Conservation (phyloP, 2,797 vertebrate species). For the Apogon talboti region DNA sequence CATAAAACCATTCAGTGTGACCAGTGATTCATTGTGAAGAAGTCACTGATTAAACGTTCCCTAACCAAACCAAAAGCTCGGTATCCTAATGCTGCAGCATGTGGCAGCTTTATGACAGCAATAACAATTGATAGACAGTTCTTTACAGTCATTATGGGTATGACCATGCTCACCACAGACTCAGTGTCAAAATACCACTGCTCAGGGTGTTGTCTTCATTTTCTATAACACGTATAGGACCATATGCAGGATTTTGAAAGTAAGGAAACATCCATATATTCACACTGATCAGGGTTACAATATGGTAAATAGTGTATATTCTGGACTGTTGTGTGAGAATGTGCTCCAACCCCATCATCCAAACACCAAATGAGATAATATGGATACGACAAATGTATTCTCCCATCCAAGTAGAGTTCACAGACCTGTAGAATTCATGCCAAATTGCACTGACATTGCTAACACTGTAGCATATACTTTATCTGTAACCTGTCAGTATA, state of each 20-base stretch:
- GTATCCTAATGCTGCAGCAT: background rate
- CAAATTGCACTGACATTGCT: too few species aligned
- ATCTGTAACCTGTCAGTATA: too few species aligned
- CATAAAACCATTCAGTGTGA: constrained; percentile 7
- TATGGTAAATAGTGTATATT: too few species aligned
- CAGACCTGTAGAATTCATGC: too few species aligned
- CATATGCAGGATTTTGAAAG: background rate
- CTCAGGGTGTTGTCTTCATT: background rate
- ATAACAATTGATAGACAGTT: constrained; percentile 17
- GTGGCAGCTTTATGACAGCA: constrained; percentile 32
- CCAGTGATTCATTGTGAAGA: constrained; percentile 6
- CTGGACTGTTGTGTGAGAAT: too few species aligned
- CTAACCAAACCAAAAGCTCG: constrained; percentile 1
- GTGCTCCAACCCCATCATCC: too few species aligned
- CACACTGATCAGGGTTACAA: constrained; percentile 2
- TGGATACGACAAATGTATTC: too few species aligned
- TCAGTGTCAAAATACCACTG: background rate
- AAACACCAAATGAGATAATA: too few species aligned
- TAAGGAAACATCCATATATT: background rate
- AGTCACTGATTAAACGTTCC: background rate
- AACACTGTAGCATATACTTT: too few species aligned
- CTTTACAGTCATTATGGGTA: background rate
- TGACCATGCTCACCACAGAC: background rate
- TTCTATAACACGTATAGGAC: background rate
- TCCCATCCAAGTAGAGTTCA: too few species aligned